phyloP scores from a whole-genome alignment of 2,888 invertebrate species.

The Suillia variegata region DNA sequence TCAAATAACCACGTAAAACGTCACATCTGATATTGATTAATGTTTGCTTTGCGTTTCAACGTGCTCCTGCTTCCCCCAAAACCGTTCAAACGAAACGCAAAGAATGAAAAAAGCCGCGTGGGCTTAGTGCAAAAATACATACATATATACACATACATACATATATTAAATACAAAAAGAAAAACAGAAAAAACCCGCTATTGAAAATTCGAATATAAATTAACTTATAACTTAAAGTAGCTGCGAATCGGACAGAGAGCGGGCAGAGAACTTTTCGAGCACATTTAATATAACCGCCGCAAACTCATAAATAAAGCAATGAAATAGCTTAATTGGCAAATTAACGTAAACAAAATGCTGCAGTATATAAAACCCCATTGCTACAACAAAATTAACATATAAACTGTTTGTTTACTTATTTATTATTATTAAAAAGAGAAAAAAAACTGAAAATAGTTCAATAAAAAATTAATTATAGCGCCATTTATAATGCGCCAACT shows the following conservation, averaged over 20 bases:
- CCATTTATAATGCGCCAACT: neutral
- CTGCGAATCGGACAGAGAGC: neutral
- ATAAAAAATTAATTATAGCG: neutral
- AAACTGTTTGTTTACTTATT: neutral
- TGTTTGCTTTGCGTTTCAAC: constrained; percentile 27
- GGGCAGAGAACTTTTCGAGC: neutral
- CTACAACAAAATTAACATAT: neutral
- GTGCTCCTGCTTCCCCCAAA: constrained; percentile 1
- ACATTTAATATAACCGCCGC: neutral
- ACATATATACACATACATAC: too few relatives aligned
- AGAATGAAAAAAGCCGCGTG: neutral
- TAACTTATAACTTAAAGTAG: neutral
- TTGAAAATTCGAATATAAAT: constrained; percentile 5
- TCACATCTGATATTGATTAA: constrained; percentile 34
- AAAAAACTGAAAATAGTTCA: too few relatives aligned
- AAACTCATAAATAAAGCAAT: constrained; percentile 3
- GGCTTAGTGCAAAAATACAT: too few relatives aligned
- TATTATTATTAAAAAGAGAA: too few relatives aligned
- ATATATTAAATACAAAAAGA: neutral
- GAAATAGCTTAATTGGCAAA: neutral
- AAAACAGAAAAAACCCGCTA: neutral
- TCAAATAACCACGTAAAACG: constrained; percentile 2
- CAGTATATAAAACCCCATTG: neutral
- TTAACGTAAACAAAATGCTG: neutral
- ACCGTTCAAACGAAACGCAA: neutral